Evolutionary conservation across 2,888 invertebrate genomes (phyloP), one percentile per base, ranked within the genome.

Genomic region (Axea sp.): DNA sequence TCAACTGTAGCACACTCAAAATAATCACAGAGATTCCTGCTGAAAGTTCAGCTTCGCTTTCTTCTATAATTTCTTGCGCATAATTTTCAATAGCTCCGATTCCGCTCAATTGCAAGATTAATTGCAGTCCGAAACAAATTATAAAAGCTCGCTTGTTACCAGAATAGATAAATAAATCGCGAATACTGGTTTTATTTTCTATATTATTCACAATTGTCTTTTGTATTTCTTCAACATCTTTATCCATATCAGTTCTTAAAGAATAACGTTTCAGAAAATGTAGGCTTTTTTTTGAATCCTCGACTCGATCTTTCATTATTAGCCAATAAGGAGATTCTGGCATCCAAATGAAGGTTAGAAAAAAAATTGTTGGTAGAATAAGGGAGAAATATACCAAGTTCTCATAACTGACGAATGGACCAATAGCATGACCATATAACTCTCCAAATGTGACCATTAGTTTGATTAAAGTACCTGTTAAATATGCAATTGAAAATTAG

Each of bases 301-400:
- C 88, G 1, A 88, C 78, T 17, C 89, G 86, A 0, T 89, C 89
- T 64, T 89, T 89, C 82, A 90, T 91, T 26, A 92, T 82, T 37
- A 92, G 87, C 76, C 89, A 91, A 76, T 91, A 91, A 0, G 92
- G 92, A 0, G 92, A 91, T 78, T 92, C 92, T 0, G 92, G 92
- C 84, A 91, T 89, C 89, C 90, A 91, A 3, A 88, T 69, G 77
- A 91, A 91, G 0, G 88, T 81, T 0, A 89, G 26, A 35, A 90
- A 88, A 65, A 90, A 90, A 11, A 88, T 71, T 1, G 90, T 77
- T 0, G 91, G 90, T 15, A 91, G 84, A 0, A 88, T 76, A 1
- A 89, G 77, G 15, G 90, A 87, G 11, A 89, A 86, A 14, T 88
- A 87, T 0, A 85, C 81, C 4, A 88, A 76, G 6, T 76, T 78